Conservation (phyloP, 2,888 invertebrate genomes). For the Venusia cambrica region DNA sequence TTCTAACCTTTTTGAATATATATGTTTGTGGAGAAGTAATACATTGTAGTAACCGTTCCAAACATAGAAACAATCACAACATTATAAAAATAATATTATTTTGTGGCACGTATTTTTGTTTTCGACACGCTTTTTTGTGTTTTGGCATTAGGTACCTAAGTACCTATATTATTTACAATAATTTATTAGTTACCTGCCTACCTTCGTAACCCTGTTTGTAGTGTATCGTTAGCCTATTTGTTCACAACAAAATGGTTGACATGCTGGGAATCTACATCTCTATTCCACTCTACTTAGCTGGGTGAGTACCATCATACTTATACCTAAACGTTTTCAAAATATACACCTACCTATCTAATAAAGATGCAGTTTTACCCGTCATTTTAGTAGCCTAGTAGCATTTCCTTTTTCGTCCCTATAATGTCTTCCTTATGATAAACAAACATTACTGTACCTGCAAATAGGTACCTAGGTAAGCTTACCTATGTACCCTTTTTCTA, state of each 20-base stretch:
- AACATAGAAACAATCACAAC: conserved; percentile 5
- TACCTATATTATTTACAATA: conserved; percentile 10
- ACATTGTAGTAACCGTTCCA: conserved; percentile 16
- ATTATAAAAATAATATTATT: conserved; percentile 1
- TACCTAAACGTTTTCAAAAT: too few species aligned
- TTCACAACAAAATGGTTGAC: conserved; percentile 51
- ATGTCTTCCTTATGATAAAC: too few species aligned
- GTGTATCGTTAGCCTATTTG: too few species aligned
- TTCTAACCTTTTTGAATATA: conserved; percentile 4
- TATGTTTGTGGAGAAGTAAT: conserved; percentile 22
- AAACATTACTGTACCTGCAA: too few species aligned
- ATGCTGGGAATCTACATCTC: conserved; percentile 47
- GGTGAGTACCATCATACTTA: too few species aligned
- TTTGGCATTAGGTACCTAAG: background rate
- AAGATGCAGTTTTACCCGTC: too few species aligned
- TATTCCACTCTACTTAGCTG: conserved; percentile 48
- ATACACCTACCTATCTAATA: too few species aligned
- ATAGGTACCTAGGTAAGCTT: background rate
- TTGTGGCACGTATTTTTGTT: background rate
- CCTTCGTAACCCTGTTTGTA: too few species aligned
- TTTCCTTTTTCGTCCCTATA: too few species aligned
- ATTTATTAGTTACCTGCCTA: conserved; percentile 24
- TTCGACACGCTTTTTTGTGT: conserved; percentile 7
- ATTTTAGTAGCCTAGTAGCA: too few species aligned
- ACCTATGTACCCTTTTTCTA: too few species aligned